Percentiles rank a stretch among this genome's conserved stretches.
These are phyloP conservation scores for Cyclophora albipunctata DNA, from an alignment of 2,888 invertebrate species.

Conservation along the genomic window DNA sequence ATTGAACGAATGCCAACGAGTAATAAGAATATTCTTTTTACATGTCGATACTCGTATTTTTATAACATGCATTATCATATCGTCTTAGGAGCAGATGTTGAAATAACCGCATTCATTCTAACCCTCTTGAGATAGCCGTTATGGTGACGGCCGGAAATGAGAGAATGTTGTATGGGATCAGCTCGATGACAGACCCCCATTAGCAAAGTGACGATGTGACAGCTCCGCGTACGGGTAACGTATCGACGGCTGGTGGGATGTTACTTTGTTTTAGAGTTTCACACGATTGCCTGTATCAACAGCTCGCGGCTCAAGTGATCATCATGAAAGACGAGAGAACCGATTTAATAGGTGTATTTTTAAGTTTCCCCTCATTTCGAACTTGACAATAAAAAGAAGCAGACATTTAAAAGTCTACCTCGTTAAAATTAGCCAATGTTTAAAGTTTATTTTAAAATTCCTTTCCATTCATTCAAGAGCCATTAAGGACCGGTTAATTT, in stretches of 20 bases:
- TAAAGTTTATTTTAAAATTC: slow-evolving; percentile 47
- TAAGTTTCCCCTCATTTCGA: slow-evolving; percentile 22
- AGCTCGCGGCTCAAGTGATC: slow-evolving; percentile 30
- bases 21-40: slow-evolving; percentile 8
- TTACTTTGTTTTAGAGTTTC: slow-evolving; percentile 43
- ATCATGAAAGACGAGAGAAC: slow-evolving; percentile 18
- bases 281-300: slow-evolving; percentile 51
- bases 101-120: slow-evolving; percentile 20
- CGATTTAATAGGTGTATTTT: slow-evolving; percentile 17
- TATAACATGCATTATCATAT: not conserved
- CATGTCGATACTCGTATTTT: slow-evolving; percentile 3
- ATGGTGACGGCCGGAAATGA: slow-evolving; percentile 53
- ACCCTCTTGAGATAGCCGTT: slow-evolving; percentile 31
- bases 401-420: slow-evolving; percentile 17
- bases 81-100: slow-evolving; percentile 19
- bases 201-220: slow-evolving; percentile 64
- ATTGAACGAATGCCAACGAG: slow-evolving; percentile 18
- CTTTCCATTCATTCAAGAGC: slow-evolving; percentile 39
- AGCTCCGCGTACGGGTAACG: slow-evolving; percentile 44
- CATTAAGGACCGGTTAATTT: slow-evolving; percentile 53
- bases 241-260: slow-evolving; percentile 38
- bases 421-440: slow-evolving; percentile 34
- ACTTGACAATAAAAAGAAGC: slow-evolving; percentile 24
- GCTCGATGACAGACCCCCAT: slow-evolving; percentile 63
- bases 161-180: slow-evolving; percentile 56